Evolutionary conservation across 2,797 vertebrate species (phyloP), one percentile per base, ranked within the genome.

Genomic region (Sarcophilus harrisii): DNA sequence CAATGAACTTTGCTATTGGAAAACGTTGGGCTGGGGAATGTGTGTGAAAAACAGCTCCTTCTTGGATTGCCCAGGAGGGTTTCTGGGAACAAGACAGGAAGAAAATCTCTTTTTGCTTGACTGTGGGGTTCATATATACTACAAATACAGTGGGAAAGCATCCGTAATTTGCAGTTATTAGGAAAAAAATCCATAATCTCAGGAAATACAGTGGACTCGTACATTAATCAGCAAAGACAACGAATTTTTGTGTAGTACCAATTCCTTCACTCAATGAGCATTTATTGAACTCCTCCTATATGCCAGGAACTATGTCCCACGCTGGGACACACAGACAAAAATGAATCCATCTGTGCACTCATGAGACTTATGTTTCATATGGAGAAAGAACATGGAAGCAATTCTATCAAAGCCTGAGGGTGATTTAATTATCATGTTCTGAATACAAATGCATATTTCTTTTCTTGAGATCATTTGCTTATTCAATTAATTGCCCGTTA

Each of bases 1-100:
- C 96, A 94, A 95, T 94, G 94, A 98, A 97, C 95, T 97, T 98
- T 95, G 96, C 97, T 97, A 96, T 96, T 97, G 94, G 93, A 96
- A 91, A 95, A 95, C 91, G 96, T 94, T 98, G 91, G 91, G 92
- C 96, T 98, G 93, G 55, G 93, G 96, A 96, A 58, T 96, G 58
- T 95, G 18, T 96, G 96, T 81, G 94, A 93, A 96, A 96, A 96
- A 55, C 5, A 97, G 96, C 12, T 91, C 62, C 81, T 92, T 96
- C 92, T 96, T 96, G 92, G 58, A 97, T 93, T 94, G 96, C 96
- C 81, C 60, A 91, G 93, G 96, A 93, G 92, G 94, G 92, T 95
- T 96, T 94, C 57, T 94, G 57, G 32, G 96, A 97, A 95, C 92
- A 91, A 97, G 96, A 90, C 89, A 96, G 73, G 94, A 90, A 55